phyloP scores from a whole-genome alignment of 1,140 invertebrate species.

The Muscidifurax raptorellus region DNA sequence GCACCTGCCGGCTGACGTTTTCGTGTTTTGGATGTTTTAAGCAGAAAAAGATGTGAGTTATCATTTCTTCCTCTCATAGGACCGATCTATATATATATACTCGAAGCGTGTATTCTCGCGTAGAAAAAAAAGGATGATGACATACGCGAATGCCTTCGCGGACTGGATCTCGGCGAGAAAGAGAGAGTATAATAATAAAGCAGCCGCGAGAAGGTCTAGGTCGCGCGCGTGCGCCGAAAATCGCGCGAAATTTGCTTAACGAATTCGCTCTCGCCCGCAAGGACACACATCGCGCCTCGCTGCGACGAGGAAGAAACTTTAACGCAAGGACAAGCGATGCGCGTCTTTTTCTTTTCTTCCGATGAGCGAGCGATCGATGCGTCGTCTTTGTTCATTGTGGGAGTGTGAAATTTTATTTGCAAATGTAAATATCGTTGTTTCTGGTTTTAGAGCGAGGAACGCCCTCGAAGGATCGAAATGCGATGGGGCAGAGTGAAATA shows the following conservation, averaged over 20 bases:
- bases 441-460: no score
- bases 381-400: background rate
- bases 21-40: constrained; percentile 65
- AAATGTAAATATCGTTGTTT: no score
- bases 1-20: constrained; percentile 47
- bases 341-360: background rate
- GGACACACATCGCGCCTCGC: constrained; percentile 45
- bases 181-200: constrained; percentile 38
- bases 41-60: constrained; percentile 70
- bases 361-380: background rate
- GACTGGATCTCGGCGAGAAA: background rate
- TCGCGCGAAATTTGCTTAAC: constrained; percentile 58
- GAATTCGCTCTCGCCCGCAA: constrained; percentile 55
- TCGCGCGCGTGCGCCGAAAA: constrained; percentile 61
- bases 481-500: no score
- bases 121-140: background rate
- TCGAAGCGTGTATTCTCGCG: background rate
- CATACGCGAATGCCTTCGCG: background rate
- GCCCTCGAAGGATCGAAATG: no score
- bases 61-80: constrained; percentile 37
- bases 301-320: constrained; percentile 55
- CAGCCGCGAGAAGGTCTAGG: constrained; percentile 68
- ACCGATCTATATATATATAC: no score
- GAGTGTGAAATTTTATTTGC: no score
- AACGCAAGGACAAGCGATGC: constrained; percentile 55